Conservation (phyloP, 2,113 vertebrate species). For the Haliaeetus leucogaster region DNA sequence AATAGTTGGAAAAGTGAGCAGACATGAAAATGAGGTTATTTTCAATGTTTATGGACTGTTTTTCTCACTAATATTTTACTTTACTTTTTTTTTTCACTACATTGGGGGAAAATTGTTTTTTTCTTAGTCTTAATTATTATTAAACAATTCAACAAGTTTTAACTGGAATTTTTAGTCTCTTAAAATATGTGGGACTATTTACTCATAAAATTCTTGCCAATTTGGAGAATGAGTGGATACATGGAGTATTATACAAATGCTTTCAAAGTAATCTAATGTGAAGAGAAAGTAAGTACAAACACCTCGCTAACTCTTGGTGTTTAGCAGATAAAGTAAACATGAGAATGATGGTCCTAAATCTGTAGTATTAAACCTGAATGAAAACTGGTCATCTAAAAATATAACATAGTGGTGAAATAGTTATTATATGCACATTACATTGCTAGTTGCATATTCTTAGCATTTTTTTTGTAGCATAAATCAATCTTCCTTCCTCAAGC, state of each 20-base stretch:
- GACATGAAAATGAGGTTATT: neutral
- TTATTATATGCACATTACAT: neutral
- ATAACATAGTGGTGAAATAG: neutral
- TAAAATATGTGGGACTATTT: neutral
- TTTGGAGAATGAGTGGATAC: neutral
- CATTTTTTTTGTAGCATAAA: neutral
- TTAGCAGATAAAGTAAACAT: neutral
- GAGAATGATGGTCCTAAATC: neutral
- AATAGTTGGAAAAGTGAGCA: neutral
- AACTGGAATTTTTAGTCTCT: neutral
- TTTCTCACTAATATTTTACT: neutral
- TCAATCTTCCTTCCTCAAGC: neutral
- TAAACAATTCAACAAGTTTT: neutral
- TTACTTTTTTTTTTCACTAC: neutral
- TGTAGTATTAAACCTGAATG: neutral
- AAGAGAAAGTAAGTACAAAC: neutral
- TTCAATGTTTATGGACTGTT: neutral
- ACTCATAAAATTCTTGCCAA: neutral
- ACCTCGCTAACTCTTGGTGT: neutral
- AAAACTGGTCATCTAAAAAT: neutral
- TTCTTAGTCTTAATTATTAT: neutral
- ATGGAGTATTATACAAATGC: neutral
- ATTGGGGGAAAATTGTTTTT: neutral
- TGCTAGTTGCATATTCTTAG: neutral
- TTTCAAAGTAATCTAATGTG: neutral